Conservation (phyloP, 2,797 vertebrate species). For the Micrastur ruficollis region DNA sequence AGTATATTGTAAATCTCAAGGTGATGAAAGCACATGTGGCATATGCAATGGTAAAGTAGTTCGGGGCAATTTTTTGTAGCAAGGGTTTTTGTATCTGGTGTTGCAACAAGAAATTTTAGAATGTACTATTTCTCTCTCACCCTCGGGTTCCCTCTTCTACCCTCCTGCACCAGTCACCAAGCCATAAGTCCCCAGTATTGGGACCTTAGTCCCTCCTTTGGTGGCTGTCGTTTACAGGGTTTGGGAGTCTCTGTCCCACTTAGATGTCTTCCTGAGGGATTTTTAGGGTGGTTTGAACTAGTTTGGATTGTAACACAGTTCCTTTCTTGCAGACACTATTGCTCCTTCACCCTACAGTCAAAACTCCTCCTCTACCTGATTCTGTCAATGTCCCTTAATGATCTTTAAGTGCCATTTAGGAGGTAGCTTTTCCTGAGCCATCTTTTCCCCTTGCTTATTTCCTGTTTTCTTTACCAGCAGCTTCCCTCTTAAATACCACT, state of each 20-base stretch:
- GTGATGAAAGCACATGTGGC: neutral
- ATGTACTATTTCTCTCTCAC: neutral
- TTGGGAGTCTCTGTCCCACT: neutral
- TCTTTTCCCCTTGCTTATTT: neutral
- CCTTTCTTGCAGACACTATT: neutral
- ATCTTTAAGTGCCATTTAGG: neutral
- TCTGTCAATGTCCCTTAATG: neutral
- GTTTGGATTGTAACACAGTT: neutral
- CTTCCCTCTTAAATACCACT: neutral
- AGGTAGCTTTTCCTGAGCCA: neutral
- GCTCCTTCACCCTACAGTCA: neutral
- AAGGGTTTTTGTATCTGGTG: neutral
- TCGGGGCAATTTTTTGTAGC: neutral
- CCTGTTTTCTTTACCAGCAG: neutral
- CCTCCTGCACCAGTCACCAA: neutral
- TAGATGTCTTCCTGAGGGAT: neutral
- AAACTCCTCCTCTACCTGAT: neutral
- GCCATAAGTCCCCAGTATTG: neutral
- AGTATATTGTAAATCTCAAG: neutral
- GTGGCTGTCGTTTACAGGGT: neutral
- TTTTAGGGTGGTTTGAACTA: neutral
- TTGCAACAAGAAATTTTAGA: neutral
- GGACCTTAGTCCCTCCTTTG: neutral
- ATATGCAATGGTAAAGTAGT: neutral
- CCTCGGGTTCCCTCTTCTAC: neutral